These are phyloP conservation scores for Margarornis squamiger DNA, from an alignment of 2,797 vertebrate species.

Conservation along the genomic window DNA sequence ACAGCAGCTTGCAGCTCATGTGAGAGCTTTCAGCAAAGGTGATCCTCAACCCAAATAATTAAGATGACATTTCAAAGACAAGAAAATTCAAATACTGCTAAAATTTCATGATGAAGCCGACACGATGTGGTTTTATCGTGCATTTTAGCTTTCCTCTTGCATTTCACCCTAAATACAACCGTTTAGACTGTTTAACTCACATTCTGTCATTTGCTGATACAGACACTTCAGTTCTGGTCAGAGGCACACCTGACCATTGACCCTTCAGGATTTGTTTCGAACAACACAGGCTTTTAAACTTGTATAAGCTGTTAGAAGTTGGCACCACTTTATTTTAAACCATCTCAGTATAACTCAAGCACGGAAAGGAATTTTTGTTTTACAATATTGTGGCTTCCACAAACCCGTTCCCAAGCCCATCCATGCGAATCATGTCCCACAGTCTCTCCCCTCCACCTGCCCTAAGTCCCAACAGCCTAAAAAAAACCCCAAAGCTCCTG, in stretches of 20 bases:
- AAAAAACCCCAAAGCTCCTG: neutral
- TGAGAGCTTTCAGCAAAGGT: neutral
- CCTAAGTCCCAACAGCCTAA: fast-evolving
- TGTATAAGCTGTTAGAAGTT: neutral
- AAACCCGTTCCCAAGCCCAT: neutral
- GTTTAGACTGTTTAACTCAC: neutral
- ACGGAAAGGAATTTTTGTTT: neutral
- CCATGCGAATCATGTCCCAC: neutral
- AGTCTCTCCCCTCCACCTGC: neutral
- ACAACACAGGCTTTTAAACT: neutral
- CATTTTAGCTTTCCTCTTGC: neutral
- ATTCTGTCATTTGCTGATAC: neutral
- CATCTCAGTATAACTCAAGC: neutral
- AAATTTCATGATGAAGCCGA: neutral
- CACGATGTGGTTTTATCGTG: neutral
- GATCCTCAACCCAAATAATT: neutral
- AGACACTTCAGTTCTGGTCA: neutral
- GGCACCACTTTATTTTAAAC: neutral
- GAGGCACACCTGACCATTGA: neutral
- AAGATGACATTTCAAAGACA: neutral
- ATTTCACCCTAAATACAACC: neutral
- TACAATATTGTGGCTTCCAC: neutral
- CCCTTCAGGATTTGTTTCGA: neutral
- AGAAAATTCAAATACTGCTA: neutral
- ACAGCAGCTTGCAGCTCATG: neutral